phyloP scores from a whole-genome alignment of 2,888 invertebrate genomes.

The Dolichopus griseipennis region DNA sequence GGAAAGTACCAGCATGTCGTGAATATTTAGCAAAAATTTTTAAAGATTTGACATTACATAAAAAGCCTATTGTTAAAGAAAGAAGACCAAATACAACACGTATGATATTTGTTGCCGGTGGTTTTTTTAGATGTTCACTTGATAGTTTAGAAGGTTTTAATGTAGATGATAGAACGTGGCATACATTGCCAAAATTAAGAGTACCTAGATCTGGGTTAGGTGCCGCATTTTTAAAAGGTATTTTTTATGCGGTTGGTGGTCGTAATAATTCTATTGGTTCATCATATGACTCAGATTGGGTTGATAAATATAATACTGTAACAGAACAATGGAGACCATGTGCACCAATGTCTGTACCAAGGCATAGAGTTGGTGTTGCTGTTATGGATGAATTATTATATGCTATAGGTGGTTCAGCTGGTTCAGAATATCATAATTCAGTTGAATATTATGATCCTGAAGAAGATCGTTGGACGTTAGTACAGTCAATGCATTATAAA shows the following conservation, averaged over 20 bases:
- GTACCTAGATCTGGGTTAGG: constrained; percentile 82
- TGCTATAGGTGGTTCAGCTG: constrained; percentile 82
- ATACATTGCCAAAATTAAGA: constrained; percentile 68
- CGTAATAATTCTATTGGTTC: constrained; percentile 84
- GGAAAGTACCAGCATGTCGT: constrained; percentile 78
- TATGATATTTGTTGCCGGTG: constrained; percentile 86
- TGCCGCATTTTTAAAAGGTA: constrained; percentile 75
- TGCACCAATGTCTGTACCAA: constrained; percentile 75
- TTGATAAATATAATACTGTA: constrained; percentile 68
- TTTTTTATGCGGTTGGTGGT: constrained; percentile 88
- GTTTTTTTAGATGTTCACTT: constrained; percentile 76
- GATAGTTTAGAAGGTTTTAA: constrained; percentile 84
- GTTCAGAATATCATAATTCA: constrained; percentile 73
- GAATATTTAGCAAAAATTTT: constrained; percentile 86
- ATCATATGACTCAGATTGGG: constrained; percentile 80
- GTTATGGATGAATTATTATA: constrained; percentile 87
- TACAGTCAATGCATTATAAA: constrained; percentile 65
- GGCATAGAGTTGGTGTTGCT: constrained; percentile 86
- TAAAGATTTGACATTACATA: constrained; percentile 82
- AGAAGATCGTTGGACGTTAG: constrained; percentile 67
- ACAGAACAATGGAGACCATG: constrained; percentile 81
- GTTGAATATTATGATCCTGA: constrained; percentile 91
- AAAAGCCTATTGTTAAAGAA: constrained; percentile 74
- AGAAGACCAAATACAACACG: constrained; percentile 80
- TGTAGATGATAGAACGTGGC: constrained; percentile 78